Base-by-base conservation (phyloP, 2,888 invertebrate genomes). In the Nomada fabriciana region DNA sequence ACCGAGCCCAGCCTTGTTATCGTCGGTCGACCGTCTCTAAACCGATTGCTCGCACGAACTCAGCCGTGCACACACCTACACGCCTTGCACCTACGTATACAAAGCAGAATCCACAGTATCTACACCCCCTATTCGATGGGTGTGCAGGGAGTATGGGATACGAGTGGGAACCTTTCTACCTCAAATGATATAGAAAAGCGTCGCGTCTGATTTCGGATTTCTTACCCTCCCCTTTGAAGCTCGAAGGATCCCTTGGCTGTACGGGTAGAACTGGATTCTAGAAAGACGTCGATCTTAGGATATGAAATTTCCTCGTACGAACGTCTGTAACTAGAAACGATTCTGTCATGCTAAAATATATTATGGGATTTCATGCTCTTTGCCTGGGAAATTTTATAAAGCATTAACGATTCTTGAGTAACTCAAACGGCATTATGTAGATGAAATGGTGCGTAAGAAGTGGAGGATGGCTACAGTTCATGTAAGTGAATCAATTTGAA, bases 21-120 rank as follows among this genome's bases (percentile, higher is more conserved):
- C 85, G 87, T 84, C 84, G 79, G 43, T 84, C 80, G 86, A 82
- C 83, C 76, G 80, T 87, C 86, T 81, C 86, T 86, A 85, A 88
- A 87, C 79, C 87, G 84, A 88, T 88, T 88, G 88, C 82, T 81
- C 77, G 71, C 71, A 77, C 82, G 80, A 83, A 73, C 80, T 86
- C 84, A 76, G 25, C 76, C 82, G 71, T 80, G 73, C 29, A 29
- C 75, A 57, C 59, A 55, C 65, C 61, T 86, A 59, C 15, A 59
- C 60, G 57, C 57, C 23, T 59, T 65, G 67, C 64, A 43, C 67
- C 70, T 36, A 52, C 69, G 52, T 25, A 60, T 64, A 65, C 23
- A 55, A 29, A 57, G 59, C 29, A 15, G 47, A 42, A 11, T 25
- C 11, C 25, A 2, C 53, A n/a, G 9, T 23, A 20, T 42, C 15